Conservation (phyloP, 1,140 invertebrate genomes). For the Myzus persicae region DNA sequence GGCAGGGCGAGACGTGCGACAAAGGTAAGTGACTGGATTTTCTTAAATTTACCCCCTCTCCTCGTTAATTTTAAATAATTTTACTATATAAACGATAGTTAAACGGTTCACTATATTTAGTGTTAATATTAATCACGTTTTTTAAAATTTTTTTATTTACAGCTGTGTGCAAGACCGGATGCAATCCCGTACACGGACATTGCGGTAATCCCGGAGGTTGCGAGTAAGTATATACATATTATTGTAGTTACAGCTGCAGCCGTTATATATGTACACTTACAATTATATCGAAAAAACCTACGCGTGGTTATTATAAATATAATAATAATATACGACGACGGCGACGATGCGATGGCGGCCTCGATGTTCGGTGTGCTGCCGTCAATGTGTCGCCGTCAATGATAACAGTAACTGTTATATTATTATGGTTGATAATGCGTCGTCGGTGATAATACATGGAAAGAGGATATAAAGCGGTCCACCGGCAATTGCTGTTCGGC, state of each 20-base stretch:
- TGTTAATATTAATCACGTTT: not conserved
- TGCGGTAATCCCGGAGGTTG: slow-evolving; percentile 89
- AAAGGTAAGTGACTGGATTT: slow-evolving; percentile 71
- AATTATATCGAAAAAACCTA: slow-evolving; percentile 36
- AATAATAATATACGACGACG: not conserved
- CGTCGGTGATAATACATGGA: not conserved
- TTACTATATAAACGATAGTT: not conserved
- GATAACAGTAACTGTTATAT: not conserved
- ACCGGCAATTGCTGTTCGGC: not conserved
- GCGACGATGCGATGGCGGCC: not conserved
- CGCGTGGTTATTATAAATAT: not conserved
- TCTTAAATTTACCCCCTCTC: not conserved
- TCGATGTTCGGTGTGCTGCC: not conserved
- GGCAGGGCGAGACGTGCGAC: slow-evolving; percentile 92
- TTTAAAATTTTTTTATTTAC: slow-evolving; percentile 65
- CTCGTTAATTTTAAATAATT: not conserved
- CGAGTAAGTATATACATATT: slow-evolving; percentile 72
- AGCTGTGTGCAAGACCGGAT: slow-evolving; percentile 90
- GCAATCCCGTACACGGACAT: slow-evolving; percentile 86
- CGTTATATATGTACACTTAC: not conserved
- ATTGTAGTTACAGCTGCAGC: not conserved
- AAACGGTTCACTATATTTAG: not conserved
- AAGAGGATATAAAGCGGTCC: not conserved
- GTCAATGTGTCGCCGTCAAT: not conserved
- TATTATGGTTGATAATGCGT: not conserved